Evolutionary conservation across 2,888 invertebrate species (phyloP).

Genomic region (Drosophila planitibia): DNA sequence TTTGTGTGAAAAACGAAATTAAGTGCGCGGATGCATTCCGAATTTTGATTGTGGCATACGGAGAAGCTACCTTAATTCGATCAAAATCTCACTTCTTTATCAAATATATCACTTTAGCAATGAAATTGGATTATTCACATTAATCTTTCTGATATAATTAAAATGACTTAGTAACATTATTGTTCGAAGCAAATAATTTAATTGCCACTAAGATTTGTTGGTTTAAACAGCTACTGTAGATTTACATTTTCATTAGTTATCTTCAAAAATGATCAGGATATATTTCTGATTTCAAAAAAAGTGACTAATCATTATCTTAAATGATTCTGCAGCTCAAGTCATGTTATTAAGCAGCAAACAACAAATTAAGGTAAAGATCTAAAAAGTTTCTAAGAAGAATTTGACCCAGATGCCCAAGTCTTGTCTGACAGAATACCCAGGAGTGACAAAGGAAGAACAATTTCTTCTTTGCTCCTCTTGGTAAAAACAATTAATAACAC

Average conservation of each 20-base stretch:
- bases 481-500: background rate
- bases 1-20: no score
- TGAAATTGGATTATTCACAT: no score
- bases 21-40: no score
- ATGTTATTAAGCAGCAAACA: background rate
- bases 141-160: background rate
- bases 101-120: no score
- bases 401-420: background rate
- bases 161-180: no score
- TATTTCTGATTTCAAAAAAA: background rate
- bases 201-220: background rate
- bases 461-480: background rate
- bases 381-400: background rate
- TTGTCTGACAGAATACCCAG: background rate
- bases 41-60: no score
- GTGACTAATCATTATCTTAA: background rate
- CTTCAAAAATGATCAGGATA: background rate
- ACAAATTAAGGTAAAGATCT: background rate
- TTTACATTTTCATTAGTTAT: background rate
- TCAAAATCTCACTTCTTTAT: no score
- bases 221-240: background rate
- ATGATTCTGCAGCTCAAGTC: background rate
- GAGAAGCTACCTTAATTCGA: no score
- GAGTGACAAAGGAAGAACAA: background rate
- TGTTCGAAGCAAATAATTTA: no score